phyloP scores from a whole-genome alignment of 2,888 invertebrate species.

The Pyrocoelia pectoralis region DNA sequence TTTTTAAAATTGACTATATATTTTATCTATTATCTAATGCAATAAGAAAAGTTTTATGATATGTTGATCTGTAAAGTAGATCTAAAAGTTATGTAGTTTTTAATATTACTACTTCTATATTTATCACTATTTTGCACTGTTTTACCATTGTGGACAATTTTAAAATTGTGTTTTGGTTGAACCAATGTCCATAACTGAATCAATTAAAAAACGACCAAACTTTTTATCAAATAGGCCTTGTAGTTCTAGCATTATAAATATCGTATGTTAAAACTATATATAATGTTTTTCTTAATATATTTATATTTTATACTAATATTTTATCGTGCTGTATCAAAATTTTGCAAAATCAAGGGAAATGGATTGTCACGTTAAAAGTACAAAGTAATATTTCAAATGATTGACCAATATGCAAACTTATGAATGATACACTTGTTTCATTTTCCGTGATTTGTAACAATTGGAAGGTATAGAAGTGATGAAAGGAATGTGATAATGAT shows the following conservation, averaged over 20 bases:
- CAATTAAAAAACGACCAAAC: conserved; percentile 54
- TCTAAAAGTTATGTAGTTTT: conserved; percentile 27
- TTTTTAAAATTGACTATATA: conserved; percentile 28
- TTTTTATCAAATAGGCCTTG: conserved; percentile 55
- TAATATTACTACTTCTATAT: not conserved
- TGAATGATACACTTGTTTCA: conserved; percentile 23
- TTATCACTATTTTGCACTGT: not conserved
- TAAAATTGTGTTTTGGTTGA: conserved; percentile 1
- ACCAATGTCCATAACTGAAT: conserved; percentile 43
- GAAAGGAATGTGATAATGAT: conserved; percentile 58
- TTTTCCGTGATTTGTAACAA: conserved; percentile 40
- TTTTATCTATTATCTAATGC: conserved; percentile 35
- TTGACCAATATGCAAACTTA: conserved; percentile 25
- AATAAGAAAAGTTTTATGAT: conserved; percentile 34
- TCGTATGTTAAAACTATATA: conserved; percentile 38
- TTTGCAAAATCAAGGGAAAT: conserved; percentile 43
- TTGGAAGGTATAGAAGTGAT: conserved; percentile 41
- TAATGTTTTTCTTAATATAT: conserved; percentile 37
- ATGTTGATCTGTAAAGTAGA: conserved; percentile 33
- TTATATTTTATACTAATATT: conserved; percentile 43
- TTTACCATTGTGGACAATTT: conserved; percentile 7
- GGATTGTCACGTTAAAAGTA: conserved; percentile 30
- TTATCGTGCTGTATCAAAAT: conserved; percentile 44
- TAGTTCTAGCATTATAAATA: conserved; percentile 48
- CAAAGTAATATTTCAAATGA: conserved; percentile 26